Evolutionary conservation across 1,140 invertebrate genomes (phyloP), one percentile per base, ranked within the genome.

Genomic region (Dufourea novaeangliae): DNA sequence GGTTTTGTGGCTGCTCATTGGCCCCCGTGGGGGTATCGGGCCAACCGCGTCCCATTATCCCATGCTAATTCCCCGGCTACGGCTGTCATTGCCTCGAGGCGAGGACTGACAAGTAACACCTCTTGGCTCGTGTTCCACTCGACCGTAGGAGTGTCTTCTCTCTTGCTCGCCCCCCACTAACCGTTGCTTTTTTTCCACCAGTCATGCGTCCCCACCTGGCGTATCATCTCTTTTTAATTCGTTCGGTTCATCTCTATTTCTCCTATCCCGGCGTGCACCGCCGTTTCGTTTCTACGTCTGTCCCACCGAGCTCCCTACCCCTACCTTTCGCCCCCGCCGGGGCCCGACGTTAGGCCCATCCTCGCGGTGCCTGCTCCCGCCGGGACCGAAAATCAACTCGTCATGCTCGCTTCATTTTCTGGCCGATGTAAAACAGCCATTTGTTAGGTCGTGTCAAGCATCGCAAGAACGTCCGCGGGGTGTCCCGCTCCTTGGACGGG

Each of bases 351-450:
- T 4, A 37, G 67, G 39, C 71, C 68, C 52, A 56, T 67, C 78
- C 62, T 77, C 66, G 52, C 87, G 84, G 66, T 70, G 82, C 78
- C 83, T 81, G 78, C 81, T 79, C 80, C 70, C 79, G 80, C 87
- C 83, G 86, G 78, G 87, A 85, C 83, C 88, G 88, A 91, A 92
- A 92, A 92, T 92, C 90, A 89, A 91, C 92, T 89, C 88, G 92
- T 92, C 91, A 92, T 92, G 88, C 90, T 92, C 88, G 89, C 90
- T 92, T 92, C 91, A 92, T 92, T 92, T 92, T 92, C 91, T 92
- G 89, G 71, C 86, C 87, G 84, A 91, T 89, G 89, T 92, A 91
- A 92, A 92, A 92, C 90, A 92, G 90, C 90, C 91, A 92, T 92
- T 92, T 92, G 91, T 92, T 92, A 92, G 85, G 86, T 87, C 89